Base-by-base conservation (phyloP, 2,797 vertebrate species). In the Acrocephalus scirpaceus region DNA sequence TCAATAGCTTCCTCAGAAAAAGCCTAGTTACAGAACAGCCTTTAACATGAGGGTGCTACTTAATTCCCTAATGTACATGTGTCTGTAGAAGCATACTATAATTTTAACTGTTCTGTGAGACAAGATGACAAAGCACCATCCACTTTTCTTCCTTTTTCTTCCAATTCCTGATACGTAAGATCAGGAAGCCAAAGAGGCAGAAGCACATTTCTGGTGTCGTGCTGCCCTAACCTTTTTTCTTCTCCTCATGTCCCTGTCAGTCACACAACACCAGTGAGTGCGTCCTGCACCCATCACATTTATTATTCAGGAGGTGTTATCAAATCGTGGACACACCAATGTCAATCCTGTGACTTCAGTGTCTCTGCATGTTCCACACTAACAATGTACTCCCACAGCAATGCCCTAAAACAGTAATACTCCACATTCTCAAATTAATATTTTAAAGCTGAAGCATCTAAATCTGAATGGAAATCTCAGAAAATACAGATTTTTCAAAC, bases 181-280 rank as follows among this genome's bases (percentile, higher is more conserved):
- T 32, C 2, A 3, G 29, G 53, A 88, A 83, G 45, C 8, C 65
- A n/a, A 71, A 71, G 48, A 76, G 25, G 48, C 22, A 88, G 53
- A 77, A 86, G 13, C 36, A 60, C 48, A 51, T n/a, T 86, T 77
- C 36, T 51, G 51, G 58, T 21, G 45, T 47, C 0, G 0, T 32
- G n/a, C 54, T 85, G 65, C 40, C 53, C 61, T 66, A 58, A 88
- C 26, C 20, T 22, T 54, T 62, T 47, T 36, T 54, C 42, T 45
- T n/a, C 47, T 66, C 30, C 48, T 83, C 65, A 32, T 0, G 0
- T 16, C 18, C n/a, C 14, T 1, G 12, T 60, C 79, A 86, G 32
- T 65, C 69, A 70, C 32, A 19, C 19, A 64, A 6, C 51, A 62
- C 16, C 72, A 62, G 32, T 8, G 36, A 70, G 38, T 14, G 48